Conservation (phyloP, 2,113 vertebrate genomes). For the Atlantisia rogersi region DNA sequence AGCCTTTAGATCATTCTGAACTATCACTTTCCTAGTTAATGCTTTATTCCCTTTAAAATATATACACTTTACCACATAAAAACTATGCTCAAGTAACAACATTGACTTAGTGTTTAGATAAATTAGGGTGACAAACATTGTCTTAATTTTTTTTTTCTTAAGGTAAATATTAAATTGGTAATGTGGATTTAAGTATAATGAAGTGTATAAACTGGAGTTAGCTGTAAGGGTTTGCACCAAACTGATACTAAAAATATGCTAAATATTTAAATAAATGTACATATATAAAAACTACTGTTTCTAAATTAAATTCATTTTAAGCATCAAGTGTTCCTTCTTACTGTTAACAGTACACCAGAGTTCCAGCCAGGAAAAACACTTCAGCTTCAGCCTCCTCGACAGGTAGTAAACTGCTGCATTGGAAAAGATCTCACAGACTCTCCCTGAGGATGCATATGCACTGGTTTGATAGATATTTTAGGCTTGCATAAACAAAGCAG, state of each 20-base stretch:
- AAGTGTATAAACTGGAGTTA: background rate
- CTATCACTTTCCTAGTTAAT: background rate
- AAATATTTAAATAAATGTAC: constrained; percentile 63
- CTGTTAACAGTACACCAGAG: constrained; percentile 8
- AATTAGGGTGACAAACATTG: background rate
- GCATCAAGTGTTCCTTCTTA: constrained; percentile 39
- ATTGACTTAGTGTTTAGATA: background rate
- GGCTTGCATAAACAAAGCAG: constrained; percentile 43
- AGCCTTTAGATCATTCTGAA: background rate
- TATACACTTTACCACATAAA: background rate
- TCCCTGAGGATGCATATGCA: constrained; percentile 33
- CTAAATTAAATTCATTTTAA: constrained; percentile 40
- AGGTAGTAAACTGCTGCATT: constrained; percentile 39
- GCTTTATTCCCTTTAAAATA: constrained; percentile 6
- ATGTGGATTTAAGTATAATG: background rate
- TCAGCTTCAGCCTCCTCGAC: constrained; percentile 15
- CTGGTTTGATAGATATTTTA: constrained; percentile 61
- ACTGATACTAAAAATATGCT: constrained; percentile 18
- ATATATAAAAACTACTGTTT: constrained; percentile 25
- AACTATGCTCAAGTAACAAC: background rate
- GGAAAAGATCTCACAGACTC: background rate
- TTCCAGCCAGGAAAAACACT: background rate
- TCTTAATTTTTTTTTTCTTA: background rate
- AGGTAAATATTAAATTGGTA: background rate
- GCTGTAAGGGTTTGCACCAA: background rate